phyloP scores from a whole-genome alignment of 2,113 vertebrate genomes.

The Microcebus murinus region DNA sequence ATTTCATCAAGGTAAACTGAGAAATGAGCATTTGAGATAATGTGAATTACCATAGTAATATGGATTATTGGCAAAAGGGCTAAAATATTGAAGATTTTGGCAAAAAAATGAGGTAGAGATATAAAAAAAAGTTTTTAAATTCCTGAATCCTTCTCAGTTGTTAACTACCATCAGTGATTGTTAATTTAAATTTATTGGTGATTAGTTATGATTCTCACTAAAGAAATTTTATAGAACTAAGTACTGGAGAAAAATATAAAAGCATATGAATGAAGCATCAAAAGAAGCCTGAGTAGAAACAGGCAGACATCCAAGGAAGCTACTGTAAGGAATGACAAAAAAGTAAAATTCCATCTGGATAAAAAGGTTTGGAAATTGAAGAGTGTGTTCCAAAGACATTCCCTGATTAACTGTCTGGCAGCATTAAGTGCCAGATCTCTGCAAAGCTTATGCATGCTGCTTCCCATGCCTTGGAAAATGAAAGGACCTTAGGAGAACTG shows the following conservation, averaged over 20 bases:
- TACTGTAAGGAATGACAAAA: neutral
- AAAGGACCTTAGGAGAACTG: neutral
- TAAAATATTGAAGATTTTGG: neutral
- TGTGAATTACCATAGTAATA: neutral
- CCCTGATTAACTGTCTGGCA: neutral
- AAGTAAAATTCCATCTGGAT: neutral
- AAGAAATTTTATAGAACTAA: neutral
- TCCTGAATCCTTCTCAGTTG: neutral
- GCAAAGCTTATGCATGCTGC: fast-evolving
- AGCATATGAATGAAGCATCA: neutral
- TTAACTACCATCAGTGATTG: neutral
- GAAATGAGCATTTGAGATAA: neutral
- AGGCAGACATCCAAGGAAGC: neutral
- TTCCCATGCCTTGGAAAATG: neutral
- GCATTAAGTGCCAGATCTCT: neutral
- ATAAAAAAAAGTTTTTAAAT: neutral
- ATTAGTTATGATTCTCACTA: neutral
- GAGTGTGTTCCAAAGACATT: neutral
- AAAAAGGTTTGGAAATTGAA: neutral
- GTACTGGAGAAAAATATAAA: neutral
- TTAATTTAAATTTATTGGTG: neutral
- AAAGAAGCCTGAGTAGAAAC: neutral
- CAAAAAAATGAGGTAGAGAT: neutral
- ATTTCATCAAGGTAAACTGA: neutral
- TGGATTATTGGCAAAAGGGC: neutral